Evolutionary conservation across 2,888 invertebrate species (phyloP).

Genomic region (Lepidocyrtinus sp.): DNA sequence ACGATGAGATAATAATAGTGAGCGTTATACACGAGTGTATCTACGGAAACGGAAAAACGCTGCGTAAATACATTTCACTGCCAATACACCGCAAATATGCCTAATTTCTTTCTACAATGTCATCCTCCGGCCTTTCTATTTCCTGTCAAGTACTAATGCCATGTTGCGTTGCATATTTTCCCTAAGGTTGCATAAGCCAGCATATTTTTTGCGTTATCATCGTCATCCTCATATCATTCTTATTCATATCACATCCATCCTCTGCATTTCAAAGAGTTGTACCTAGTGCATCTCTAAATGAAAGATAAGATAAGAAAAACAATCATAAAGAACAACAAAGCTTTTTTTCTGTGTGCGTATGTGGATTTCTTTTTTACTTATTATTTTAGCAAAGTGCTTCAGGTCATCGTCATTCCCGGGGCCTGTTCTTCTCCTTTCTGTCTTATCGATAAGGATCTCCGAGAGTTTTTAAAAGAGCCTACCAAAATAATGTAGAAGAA

Average conservation of each 20-base stretch:
- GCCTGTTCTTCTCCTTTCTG: neutral
- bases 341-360: neutral
- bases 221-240: neutral
- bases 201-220: conserved; percentile 6
- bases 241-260: neutral
- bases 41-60: neutral
- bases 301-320: conserved; percentile 14
- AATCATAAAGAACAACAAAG: conserved; percentile 5
- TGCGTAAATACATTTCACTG: neutral
- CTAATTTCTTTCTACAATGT: conserved; percentile 2
- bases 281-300: too few species aligned
- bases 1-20: neutral
- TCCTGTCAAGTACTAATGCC: conserved; percentile 11
- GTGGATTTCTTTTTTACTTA: conserved; percentile 15
- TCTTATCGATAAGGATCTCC: conserved; percentile 2
- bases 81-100: neutral
- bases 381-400: conserved; percentile 25
- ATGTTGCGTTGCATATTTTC: neutral
- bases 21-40: neutral
- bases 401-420: conserved; percentile 30
- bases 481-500: too few species aligned
- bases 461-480: too few species aligned
- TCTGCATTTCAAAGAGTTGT: neutral
- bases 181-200: conserved; percentile 3
- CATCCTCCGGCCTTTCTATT: conserved; percentile 10